These are phyloP conservation scores for Troilus luridus DNA, from an alignment of 2,888 invertebrate species.

Conservation along the genomic window DNA sequence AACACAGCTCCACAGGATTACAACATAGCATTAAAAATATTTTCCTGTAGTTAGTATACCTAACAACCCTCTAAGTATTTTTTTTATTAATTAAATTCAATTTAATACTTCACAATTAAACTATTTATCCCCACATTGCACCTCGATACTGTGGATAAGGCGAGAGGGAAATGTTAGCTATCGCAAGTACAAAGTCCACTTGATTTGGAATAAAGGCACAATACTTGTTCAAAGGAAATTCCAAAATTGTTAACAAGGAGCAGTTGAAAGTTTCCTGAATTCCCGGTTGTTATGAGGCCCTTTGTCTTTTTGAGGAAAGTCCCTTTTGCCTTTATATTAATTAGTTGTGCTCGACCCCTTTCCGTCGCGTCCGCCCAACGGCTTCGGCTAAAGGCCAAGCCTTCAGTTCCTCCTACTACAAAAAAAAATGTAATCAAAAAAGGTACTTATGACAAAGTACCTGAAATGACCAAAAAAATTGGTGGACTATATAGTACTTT, in stretches of 20 bases:
- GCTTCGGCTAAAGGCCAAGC: not conserved
- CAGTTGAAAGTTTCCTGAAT: slow-evolving; percentile 36
- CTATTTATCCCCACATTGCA: too few species aligned
- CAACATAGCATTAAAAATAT: too few species aligned
- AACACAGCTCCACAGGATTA: too few species aligned
- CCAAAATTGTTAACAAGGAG: slow-evolving; percentile 34
- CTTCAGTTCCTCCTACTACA: not conserved
- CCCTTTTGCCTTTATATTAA: slow-evolving; percentile 33
- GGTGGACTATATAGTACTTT: too few species aligned
- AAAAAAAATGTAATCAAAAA: not conserved
- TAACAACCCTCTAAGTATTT: too few species aligned
- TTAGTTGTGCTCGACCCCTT: not conserved
- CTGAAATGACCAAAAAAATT: not conserved
- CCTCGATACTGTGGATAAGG: not conserved
- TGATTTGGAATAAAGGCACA: not conserved
- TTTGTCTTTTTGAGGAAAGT: slow-evolving; percentile 11
- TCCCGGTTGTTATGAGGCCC: not conserved
- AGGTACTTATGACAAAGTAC: not conserved
- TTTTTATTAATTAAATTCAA: too few species aligned
- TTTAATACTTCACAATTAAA: too few species aligned
- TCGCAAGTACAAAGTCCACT: not conserved
- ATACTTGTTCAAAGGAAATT: slow-evolving; percentile 34
- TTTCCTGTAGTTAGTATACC: too few species aligned
- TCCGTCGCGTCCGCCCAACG: not conserved
- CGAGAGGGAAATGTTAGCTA: not conserved